Conservation (phyloP, 2,888 invertebrate species). For the Temnothorax ravouxi region DNA sequence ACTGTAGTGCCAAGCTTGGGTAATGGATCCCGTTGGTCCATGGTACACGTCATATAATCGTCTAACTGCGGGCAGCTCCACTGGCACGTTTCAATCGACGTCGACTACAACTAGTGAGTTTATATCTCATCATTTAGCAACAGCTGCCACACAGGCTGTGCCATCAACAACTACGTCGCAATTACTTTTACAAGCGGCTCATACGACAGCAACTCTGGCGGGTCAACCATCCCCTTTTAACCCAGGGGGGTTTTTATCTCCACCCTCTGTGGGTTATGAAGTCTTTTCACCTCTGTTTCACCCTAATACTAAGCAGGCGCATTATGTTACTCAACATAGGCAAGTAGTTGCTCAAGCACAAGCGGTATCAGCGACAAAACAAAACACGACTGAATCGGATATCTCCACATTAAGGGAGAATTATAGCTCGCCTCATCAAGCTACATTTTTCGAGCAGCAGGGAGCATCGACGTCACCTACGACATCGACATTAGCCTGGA, state of each 20-base stretch:
- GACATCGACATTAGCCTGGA: constrained; percentile 89
- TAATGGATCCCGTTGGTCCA: constrained; percentile 96
- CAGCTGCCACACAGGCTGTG: constrained; percentile 87
- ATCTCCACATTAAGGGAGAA: constrained; percentile 88
- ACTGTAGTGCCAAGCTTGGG: constrained; percentile 80
- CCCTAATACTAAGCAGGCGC: constrained; percentile 91
- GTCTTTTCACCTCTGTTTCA: constrained; percentile 94
- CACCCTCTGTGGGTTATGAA: constrained; percentile 93
- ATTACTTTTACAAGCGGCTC: constrained; percentile 90
- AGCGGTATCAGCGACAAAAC: constrained; percentile 82
- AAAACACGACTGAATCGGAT: constrained; percentile 88
- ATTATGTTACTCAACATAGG: constrained; percentile 91
- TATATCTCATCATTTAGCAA: constrained; percentile 85
- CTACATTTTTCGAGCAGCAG: constrained; percentile 90
- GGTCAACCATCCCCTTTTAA: constrained; percentile 90
- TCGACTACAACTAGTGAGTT: constrained; percentile 90
- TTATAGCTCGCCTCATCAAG: constrained; percentile 88
- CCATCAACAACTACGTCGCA: constrained; percentile 90
- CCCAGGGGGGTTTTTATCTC: constrained; percentile 91
- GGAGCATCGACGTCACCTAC: constrained; percentile 87
- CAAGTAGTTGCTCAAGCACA: constrained; percentile 89
- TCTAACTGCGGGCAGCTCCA: constrained; percentile 91
- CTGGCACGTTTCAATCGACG: constrained; percentile 88
- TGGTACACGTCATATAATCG: constrained; percentile 96
- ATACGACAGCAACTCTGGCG: constrained; percentile 88